phyloP scores from a whole-genome alignment of 2,888 invertebrate species.

The Trachelus tabidus region DNA sequence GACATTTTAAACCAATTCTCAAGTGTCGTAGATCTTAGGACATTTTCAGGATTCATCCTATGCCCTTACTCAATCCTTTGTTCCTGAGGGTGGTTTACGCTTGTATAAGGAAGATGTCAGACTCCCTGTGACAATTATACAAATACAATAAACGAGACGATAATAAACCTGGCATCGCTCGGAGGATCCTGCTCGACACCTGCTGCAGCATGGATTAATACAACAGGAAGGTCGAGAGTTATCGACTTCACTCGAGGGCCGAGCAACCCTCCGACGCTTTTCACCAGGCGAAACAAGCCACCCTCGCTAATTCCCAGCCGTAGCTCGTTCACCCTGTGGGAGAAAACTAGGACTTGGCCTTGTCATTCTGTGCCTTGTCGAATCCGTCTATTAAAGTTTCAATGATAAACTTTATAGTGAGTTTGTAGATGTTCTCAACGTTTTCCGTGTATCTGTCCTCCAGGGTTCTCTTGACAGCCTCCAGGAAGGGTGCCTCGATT shows the following conservation, averaged over 20 bases:
- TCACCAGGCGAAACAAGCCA: neutral
- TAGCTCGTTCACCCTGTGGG: conserved; percentile 10
- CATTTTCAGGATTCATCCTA: neutral
- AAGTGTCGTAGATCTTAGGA: neutral
- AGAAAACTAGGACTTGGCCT: conserved; percentile 37
- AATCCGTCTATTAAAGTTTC: conserved; percentile 85
- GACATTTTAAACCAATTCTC: neutral
- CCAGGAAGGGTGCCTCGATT: conserved; percentile 89
- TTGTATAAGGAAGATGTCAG: neutral
- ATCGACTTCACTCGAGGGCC: conserved; percentile 6
- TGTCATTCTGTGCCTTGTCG: conserved; percentile 67
- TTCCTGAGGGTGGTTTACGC: neutral
- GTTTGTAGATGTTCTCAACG: conserved; percentile 88
- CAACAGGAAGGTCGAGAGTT: neutral
- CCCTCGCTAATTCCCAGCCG: neutral
- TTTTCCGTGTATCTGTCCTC: conserved; percentile 91
- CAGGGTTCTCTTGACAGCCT: conserved; percentile 85
- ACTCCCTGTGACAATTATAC: neutral
- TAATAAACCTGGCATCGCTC: neutral
- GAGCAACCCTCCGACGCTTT: neutral
- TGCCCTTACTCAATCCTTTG: neutral
- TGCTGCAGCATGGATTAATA: neutral
- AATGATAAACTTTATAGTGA: conserved; percentile 88
- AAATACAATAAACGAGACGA: neutral
- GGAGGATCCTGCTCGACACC: neutral